A percentile compares a stretch with the other conserved stretches of the same genome.
phyloP scores from a whole-genome alignment of 2,888 invertebrate genomes.

The Unio delphinus region DNA sequence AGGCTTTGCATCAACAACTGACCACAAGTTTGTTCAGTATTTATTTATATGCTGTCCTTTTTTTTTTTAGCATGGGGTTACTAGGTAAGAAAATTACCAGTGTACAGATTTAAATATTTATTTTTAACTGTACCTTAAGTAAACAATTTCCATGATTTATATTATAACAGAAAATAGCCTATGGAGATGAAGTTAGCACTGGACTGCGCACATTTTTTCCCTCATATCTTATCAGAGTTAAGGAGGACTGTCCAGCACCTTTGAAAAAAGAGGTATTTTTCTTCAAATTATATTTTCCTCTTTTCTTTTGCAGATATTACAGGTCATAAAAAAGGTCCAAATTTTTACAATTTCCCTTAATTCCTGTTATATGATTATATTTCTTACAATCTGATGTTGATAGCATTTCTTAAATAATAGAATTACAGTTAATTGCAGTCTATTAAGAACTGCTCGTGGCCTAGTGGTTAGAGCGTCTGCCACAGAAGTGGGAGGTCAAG shows the following conservation, averaged over 20 bases:
- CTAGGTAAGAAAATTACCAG: background rate
- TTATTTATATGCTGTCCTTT: too few species aligned
- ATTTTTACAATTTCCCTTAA: background rate
- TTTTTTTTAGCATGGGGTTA: too few species aligned
- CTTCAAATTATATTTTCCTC: too few species aligned
- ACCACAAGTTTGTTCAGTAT: too few species aligned
- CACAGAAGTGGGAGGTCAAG: too few species aligned
- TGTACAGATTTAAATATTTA: background rate
- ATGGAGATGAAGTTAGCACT: constrained; percentile 58
- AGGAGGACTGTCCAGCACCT: constrained; percentile 73
- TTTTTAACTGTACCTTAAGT: background rate
- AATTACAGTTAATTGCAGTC: too few species aligned
- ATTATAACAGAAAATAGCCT: constrained; percentile 60
- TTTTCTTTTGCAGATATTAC: background rate
- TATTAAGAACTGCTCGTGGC: too few species aligned
- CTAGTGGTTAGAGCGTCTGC: too few species aligned
- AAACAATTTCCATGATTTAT: background rate
- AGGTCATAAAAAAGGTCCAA: background rate
- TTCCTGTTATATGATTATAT: background rate
- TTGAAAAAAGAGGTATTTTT: constrained; percentile 75
- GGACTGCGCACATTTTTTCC: constrained; percentile 75
- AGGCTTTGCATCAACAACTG: too few species aligned
- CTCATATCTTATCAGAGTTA: constrained; percentile 79
- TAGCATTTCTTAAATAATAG: too few species aligned
- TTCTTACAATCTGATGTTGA: too few species aligned